Conservation (phyloP, 2,888 invertebrate species). For the Zygothrica quintamaculata region DNA sequence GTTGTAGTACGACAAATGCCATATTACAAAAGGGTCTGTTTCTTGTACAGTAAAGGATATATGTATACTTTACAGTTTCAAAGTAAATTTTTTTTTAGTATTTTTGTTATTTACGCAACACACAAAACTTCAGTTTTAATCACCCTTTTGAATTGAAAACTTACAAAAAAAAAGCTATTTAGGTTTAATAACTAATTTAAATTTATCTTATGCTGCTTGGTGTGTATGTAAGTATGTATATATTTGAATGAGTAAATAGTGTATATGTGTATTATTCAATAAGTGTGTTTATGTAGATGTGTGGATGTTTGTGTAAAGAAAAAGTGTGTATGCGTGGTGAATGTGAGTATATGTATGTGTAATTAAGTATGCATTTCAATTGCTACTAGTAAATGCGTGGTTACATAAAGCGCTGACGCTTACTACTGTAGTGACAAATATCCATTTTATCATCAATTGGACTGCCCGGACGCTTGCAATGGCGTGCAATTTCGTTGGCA, state of each 20-base stretch:
- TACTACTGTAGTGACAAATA: conserved; percentile 89
- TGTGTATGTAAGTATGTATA: conserved; percentile 14
- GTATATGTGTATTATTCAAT: conserved; percentile 3
- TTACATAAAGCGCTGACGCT: conserved; percentile 90
- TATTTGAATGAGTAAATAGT: background rate
- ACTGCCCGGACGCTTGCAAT: conserved; percentile 89
- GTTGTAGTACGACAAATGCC: background rate
- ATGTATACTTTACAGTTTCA: background rate
- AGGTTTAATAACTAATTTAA: conserved; percentile 29
- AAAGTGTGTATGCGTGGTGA: no score
- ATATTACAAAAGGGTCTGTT: background rate
- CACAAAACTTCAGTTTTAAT: background rate
- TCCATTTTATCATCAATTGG: conserved; percentile 91
- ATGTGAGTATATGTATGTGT: conserved; percentile 1
- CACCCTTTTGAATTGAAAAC: conserved; percentile 17
- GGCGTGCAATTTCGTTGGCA: conserved; percentile 89
- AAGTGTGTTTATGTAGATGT: conserved; percentile 5
- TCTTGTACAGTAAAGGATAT: background rate
- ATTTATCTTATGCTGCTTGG: conserved; percentile 38
- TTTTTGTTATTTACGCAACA: background rate
- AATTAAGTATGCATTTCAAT: conserved; percentile 11
- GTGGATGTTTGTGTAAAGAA: conserved; percentile 2
- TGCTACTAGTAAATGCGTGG: conserved; percentile 3
- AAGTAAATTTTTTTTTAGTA: background rate
- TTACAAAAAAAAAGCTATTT: conserved; percentile 14